Percentiles rank a stretch among this genome's conserved stretches.
These are phyloP conservation scores for Pteropus alecto DNA, from an alignment of 2,113 vertebrate genomes.

Conservation along the genomic window DNA sequence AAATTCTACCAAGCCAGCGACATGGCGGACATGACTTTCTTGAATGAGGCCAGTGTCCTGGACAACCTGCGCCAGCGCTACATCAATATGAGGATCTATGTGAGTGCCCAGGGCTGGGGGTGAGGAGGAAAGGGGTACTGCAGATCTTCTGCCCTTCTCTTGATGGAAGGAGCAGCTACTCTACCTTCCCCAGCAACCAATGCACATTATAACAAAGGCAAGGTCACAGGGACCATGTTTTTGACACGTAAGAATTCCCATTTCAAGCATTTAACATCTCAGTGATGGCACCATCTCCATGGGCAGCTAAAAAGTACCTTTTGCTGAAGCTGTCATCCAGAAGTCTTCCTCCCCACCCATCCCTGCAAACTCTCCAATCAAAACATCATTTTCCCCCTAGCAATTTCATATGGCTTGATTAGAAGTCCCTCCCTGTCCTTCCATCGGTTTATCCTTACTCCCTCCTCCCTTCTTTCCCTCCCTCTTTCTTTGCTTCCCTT, in stretches of 20 bases:
- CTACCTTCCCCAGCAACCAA: background rate
- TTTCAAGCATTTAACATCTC: background rate
- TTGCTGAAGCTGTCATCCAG: background rate
- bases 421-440: background rate
- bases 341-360: background rate
- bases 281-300: background rate
- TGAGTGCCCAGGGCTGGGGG: background rate
- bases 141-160: background rate
- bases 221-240: background rate
- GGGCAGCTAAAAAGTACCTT: background rate
- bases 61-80: constrained; percentile 55
- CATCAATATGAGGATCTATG: constrained; percentile 46
- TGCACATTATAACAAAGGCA: background rate
- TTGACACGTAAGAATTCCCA: background rate
- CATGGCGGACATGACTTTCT: constrained; percentile 70
- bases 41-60: constrained; percentile 57
- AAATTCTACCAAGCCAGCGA: constrained; percentile 53
- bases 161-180: background rate
- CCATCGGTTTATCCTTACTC: too few relatives aligned
- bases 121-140: background rate
- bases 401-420: background rate
- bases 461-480: background rate
- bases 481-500: background rate
- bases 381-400: background rate
- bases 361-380: background rate